Evolutionary conservation across 2,888 invertebrate genomes (phyloP).

Genomic region (Drosophila formosana): DNA sequence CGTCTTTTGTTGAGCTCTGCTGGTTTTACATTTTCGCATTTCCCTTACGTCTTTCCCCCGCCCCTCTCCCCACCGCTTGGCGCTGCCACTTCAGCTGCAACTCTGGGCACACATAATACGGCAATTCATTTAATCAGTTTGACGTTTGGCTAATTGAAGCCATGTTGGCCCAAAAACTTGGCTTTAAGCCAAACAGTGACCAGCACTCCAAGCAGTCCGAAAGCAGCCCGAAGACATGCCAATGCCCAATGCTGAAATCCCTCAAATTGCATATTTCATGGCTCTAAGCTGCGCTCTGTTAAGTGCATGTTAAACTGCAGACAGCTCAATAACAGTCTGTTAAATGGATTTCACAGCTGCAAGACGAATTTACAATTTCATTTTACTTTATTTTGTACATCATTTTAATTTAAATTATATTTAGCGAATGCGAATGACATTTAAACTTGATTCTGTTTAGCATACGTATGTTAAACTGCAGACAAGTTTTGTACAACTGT

Average conservation of each 20-base stretch:
- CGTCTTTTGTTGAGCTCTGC: conserved; percentile 25
- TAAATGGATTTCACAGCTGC: background rate
- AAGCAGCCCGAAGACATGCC: background rate
- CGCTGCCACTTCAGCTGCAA: background rate
- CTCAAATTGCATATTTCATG: conserved; percentile 11
- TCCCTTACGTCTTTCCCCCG: conserved; percentile 23
- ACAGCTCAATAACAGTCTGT: background rate
- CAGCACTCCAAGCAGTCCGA: background rate
- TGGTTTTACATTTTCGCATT: conserved; percentile 30
- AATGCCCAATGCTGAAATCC: no score
- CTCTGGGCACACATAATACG: conserved; percentile 38
- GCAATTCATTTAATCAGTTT: conserved; percentile 68
- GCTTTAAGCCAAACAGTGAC: conserved; percentile 11
- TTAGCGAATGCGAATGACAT: no score
- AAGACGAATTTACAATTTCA: no score
- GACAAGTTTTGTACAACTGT: no score
- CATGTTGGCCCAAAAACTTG: conserved; percentile 24
- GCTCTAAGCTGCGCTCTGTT: background rate
- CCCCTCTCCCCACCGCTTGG: background rate
- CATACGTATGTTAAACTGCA: no score
- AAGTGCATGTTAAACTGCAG: background rate
- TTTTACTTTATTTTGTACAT: no score
- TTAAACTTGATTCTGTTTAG: no score
- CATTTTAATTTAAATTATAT: no score
- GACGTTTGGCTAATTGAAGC: conserved; percentile 60